Evolutionary conservation across 1,140 invertebrate genomes (phyloP).

Genomic region (Heliconius nattereri): DNA sequence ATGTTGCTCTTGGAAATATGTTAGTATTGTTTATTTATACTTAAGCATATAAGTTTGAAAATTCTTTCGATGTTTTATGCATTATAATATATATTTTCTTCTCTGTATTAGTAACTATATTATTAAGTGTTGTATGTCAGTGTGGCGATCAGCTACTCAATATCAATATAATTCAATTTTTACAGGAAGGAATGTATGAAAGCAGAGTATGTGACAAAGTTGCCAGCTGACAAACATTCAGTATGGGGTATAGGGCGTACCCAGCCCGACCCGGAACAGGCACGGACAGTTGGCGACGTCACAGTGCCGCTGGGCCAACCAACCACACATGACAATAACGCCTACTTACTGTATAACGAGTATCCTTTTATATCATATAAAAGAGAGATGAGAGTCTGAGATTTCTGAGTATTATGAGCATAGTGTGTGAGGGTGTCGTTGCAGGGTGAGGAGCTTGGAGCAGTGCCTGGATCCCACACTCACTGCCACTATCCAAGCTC

Average conservation of each 20-base stretch:
- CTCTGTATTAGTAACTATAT: too few relatives aligned
- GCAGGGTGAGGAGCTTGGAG: too few relatives aligned
- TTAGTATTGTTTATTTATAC: constrained; percentile 75
- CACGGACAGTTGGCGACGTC: constrained; percentile 81
- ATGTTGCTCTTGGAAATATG: constrained; percentile 97
- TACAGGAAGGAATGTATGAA: constrained; percentile 85
- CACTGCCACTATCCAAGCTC: too few relatives aligned
- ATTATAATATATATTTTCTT: too few relatives aligned
- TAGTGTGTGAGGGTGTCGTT: too few relatives aligned
- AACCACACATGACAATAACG: constrained; percentile 50
- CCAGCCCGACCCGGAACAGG: constrained; percentile 82
- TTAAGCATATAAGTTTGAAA: neutral
- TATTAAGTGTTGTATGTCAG: too few relatives aligned
- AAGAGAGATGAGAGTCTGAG: too few relatives aligned
- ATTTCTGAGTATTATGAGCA: too few relatives aligned
- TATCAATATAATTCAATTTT: neutral
- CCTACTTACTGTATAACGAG: constrained; percentile 91
- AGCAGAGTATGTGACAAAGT: constrained; percentile 89
- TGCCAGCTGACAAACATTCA: constrained; percentile 90
- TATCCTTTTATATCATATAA: constrained; percentile 80
- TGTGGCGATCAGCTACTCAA: too few relatives aligned
- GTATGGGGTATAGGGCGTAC: constrained; percentile 90
- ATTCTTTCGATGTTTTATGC: neutral
- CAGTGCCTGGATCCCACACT: too few relatives aligned
- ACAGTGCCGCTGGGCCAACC: constrained; percentile 90